phyloP scores from a whole-genome alignment of 2,888 invertebrate species.

The Leptopilina myrica region DNA sequence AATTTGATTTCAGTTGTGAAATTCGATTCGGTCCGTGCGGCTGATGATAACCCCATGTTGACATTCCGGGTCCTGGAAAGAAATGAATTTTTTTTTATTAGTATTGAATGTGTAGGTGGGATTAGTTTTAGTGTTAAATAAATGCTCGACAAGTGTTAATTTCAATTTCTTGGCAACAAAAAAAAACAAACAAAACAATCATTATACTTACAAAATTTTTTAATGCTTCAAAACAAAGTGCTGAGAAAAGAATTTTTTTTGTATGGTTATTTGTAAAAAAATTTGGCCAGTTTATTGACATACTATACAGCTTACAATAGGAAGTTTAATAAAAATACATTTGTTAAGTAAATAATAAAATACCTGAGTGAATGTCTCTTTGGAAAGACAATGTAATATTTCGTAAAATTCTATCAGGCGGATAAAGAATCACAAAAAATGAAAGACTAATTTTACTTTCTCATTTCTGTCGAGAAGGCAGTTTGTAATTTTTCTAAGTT shows the following conservation, averaged over 20 bases:
- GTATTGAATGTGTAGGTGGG: no score
- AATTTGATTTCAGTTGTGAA: background rate
- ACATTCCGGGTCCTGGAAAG: constrained; percentile 12
- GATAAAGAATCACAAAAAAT: background rate
- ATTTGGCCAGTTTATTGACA: constrained; percentile 27
- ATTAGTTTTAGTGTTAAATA: background rate
- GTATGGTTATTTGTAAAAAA: no score
- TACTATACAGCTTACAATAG: constrained; percentile 14
- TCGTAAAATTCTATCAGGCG: background rate
- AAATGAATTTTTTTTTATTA: background rate
- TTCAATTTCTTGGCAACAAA: background rate
- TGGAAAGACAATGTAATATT: background rate
- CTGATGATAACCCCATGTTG: background rate
- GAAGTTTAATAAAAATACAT: constrained; percentile 6
- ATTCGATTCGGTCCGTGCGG: background rate
- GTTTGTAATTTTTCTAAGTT: background rate
- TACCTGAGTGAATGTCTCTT: constrained; percentile 16
- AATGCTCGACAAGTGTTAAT: background rate
- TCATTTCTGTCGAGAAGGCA: background rate
- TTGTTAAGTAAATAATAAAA: constrained; percentile 13
- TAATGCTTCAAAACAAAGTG: no score
- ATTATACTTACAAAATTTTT: constrained; percentile 23
- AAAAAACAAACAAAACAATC: background rate
- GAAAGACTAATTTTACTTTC: no score
- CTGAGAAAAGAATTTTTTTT: background rate